Evolutionary conservation across 2,888 invertebrate genomes (phyloP), one percentile per base, ranked within the genome.

Genomic region (Spatulosminthurus flaviceps): DNA sequence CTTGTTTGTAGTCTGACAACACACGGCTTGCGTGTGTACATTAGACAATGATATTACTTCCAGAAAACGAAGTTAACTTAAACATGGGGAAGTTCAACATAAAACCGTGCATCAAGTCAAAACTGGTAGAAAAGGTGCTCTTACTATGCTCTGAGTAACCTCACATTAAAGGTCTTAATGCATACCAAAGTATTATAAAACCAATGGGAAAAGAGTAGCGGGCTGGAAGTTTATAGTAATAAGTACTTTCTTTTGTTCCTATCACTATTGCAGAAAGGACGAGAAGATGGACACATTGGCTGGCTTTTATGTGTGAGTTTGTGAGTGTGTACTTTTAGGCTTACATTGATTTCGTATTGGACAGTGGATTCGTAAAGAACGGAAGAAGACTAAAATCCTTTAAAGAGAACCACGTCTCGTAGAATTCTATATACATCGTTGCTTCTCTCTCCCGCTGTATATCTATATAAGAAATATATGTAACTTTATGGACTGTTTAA

Each of bases 291-390:
- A 4, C 51, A 16, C 16, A n/a, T 51, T 13, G n/a, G 51, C 51
- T 13, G n/a, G 51, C 51, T 19, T 51, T 51, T 16, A 51, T 64
- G 13, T n/a, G 4, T 22, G 24, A 9, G 5, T 64, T 4, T 60
- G 7, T 60, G 7, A 7, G 7, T 60, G 51, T 73, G 29, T 61
- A 64, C 74, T 61, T 74, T 74, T 66, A 76, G 75, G 75, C 22
- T 66, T 26, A 66, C 66, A 76, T 76, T 76, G 75, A 76, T 76
- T 76, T 76, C 41, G 75, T 76, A 42, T 76, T 34, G 75, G 75
- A 41, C 66, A 70, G 28, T 7, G 41, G 34, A 66, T 76, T 66
- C 22, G 13, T 29, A 42, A 41, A 71, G 73, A 73, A 73, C 26
- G 22, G 41, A 42, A 42, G 64, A 76, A 42, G 64, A 76, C 29